Evolutionary conservation across 1,140 invertebrate species (phyloP).

Genomic region (Drosophila leontia): DNA sequence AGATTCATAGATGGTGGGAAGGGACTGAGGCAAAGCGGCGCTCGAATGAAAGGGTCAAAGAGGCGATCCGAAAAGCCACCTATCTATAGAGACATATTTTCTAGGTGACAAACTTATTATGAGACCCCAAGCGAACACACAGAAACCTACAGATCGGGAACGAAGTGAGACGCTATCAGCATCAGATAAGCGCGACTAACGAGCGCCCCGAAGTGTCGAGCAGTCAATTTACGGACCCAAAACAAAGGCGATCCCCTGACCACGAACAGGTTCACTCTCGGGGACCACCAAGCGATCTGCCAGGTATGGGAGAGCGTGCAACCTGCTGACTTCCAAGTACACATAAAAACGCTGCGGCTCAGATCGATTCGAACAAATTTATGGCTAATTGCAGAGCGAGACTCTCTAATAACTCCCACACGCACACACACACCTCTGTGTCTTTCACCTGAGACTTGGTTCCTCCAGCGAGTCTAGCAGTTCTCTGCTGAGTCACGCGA

Average conservation of each 20-base stretch:
- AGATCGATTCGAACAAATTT: constrained; percentile 65
- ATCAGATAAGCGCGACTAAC: constrained; percentile 74
- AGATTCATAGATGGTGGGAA: not conserved
- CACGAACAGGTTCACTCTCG: constrained; percentile 63
- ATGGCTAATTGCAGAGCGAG: constrained; percentile 76
- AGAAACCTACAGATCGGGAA: constrained; percentile 38
- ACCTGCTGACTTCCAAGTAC: constrained; percentile 82
- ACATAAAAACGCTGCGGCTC: constrained; percentile 48
- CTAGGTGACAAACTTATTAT: constrained; percentile 84
- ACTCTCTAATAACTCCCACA: constrained; percentile 61
- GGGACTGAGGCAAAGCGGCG: constrained; percentile 49
- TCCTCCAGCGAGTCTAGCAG: constrained; percentile 19
- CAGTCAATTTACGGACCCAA: constrained; percentile 81
- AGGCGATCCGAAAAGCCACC: constrained; percentile 9
- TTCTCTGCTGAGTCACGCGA: constrained; percentile 44
- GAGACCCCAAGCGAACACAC: constrained; percentile 16
- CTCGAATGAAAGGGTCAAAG: constrained; percentile 72
- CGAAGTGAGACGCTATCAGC: constrained; percentile 72
- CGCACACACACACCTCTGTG: constrained; percentile 50
- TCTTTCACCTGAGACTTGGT: constrained; percentile 6
- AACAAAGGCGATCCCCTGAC: constrained; percentile 64
- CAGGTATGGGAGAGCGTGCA: constrained; percentile 50
- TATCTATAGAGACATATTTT: constrained; percentile 74
- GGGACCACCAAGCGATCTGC: constrained; percentile 61
- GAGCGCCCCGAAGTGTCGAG: constrained; percentile 74